These are phyloP conservation scores for Sesamia nonagrioides DNA, from an alignment of 1,140 invertebrate species.

Conservation along the genomic window DNA sequence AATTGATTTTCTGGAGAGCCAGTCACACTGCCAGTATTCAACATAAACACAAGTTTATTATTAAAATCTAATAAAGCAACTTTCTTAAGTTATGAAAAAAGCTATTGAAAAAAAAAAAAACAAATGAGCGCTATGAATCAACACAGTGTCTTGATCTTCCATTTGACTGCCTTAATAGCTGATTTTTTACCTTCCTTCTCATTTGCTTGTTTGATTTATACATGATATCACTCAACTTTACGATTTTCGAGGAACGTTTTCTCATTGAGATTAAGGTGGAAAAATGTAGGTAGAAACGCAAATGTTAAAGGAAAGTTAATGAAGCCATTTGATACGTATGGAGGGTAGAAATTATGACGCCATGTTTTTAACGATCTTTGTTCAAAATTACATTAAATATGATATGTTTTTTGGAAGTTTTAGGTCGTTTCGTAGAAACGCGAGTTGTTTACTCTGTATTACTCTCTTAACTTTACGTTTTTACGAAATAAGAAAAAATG, in stretches of 20 bases:
- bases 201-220: slow-evolving; percentile 61
- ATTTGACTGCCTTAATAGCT: slow-evolving; percentile 55
- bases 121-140: slow-evolving; percentile 59
- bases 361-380: slow-evolving; percentile 13
- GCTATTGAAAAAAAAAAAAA: slow-evolving; percentile 38
- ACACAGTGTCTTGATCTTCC: slow-evolving; percentile 58
- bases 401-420: slow-evolving; percentile 1
- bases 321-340: slow-evolving; percentile 30
- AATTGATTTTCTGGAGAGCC: too few relatives aligned
- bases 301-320: slow-evolving; percentile 36
- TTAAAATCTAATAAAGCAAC: not conserved
- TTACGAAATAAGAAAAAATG: too few relatives aligned
- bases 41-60: not conserved
- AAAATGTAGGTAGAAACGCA: slow-evolving; percentile 21
- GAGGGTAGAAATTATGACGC: slow-evolving; percentile 29
- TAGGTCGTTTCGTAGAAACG: not conserved
- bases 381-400: not conserved
- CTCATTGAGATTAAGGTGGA: slow-evolving; percentile 23
- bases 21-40: too few relatives aligned
- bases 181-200: slow-evolving; percentile 58
- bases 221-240: slow-evolving; percentile 58
- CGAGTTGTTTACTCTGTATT: not conserved
- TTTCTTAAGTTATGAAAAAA: not conserved
- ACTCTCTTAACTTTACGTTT: too few relatives aligned
- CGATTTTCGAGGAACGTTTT: slow-evolving; percentile 45